These are phyloP conservation scores for Drosophila neutralis DNA, from an alignment of 2,888 invertebrate genomes.

Conservation along the genomic window DNA sequence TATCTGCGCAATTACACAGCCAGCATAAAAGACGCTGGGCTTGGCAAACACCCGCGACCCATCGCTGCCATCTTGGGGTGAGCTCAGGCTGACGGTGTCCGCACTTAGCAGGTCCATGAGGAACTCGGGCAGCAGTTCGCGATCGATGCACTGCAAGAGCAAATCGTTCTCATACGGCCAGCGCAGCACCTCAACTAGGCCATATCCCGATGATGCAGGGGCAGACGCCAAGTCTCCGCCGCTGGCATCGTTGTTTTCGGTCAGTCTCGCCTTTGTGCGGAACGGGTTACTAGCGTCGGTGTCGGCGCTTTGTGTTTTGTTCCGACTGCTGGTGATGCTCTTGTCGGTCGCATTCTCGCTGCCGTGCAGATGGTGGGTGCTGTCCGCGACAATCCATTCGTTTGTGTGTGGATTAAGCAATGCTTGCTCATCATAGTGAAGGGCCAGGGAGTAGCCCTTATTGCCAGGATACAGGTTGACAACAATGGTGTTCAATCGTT, in stretches of 20 bases:
- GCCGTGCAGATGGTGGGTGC: slow-evolving; percentile 18
- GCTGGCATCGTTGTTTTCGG: slow-evolving; percentile 33
- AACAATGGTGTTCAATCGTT: slow-evolving; percentile 94
- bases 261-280: slow-evolving; percentile 34
- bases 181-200: slow-evolving; percentile 90
- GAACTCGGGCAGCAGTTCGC: slow-evolving; percentile 95
- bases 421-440: slow-evolving; percentile 84
- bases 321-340: slow-evolving; percentile 43
- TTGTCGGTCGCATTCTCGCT: slow-evolving; percentile 33
- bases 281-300: slow-evolving; percentile 24
- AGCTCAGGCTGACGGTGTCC: slow-evolving; percentile 86
- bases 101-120: slow-evolving; percentile 93
- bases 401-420: slow-evolving; percentile 64
- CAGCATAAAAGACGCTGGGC: slow-evolving; percentile 94
- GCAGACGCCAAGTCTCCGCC: slow-evolving; percentile 19
- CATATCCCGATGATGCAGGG: slow-evolving; percentile 66
- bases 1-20: slow-evolving; percentile 96
- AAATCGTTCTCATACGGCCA: slow-evolving; percentile 97
- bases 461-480: slow-evolving; percentile 96
- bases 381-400: slow-evolving; percentile 69
- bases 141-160: slow-evolving; percentile 94
- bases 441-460: slow-evolving; percentile 92
- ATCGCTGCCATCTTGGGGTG: slow-evolving; percentile 75
- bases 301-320: slow-evolving; percentile 38
- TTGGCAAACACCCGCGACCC: slow-evolving; percentile 77